Evolutionary conservation across 2,113 vertebrate species (phyloP), one percentile per base, ranked within the genome.

Genomic region (Pontoporia blainvillei): DNA sequence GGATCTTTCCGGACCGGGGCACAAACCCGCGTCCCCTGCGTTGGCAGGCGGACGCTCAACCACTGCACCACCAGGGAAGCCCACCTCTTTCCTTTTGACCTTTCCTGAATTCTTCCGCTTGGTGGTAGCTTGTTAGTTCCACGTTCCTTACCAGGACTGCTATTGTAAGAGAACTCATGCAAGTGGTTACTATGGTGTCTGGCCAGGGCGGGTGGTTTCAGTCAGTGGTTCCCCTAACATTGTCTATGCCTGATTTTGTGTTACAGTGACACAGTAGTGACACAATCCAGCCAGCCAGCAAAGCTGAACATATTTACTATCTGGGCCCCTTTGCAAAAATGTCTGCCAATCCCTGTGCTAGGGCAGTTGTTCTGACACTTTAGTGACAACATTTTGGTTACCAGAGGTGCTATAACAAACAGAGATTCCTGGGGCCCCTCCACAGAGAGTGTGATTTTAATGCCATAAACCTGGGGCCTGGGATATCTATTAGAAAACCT

Each of bases 281-380:
- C 17, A 75, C 36, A n/a, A 0, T 39, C 13, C 23, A 94, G 2
- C n/a, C 54, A 72, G 6, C 5, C 44, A 87, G 27, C 12, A 78
- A 76, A 71, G 34, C 15, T 75, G 39, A 67, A 54, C 1, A 11
- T 54, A n/a, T 10, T 62, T 64, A 17, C 25, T 69, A 2, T 59
- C 36, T 71, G 44, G 13, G 36, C 17, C 3, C 23, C 5, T 66
- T 34, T n/a, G 44, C 7, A 88, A 27, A 76, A 79, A 21, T 13
- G 0, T 62, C n/a, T 52, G 34, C 34, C 0, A 2, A 9, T 14
- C 5, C 18, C 8, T 23, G 31, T 59, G 15, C 54, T 34, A 86
- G 41, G 3, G n/a, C 7, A 15, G 1, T 39, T 87, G 46, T 27
- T 41, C 21, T 64, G 17, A 25, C 17, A 54, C 8, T n/a, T 54